Evolutionary conservation across 2,797 vertebrate genomes (phyloP).

Genomic region (Pangasius larnaudii): DNA sequence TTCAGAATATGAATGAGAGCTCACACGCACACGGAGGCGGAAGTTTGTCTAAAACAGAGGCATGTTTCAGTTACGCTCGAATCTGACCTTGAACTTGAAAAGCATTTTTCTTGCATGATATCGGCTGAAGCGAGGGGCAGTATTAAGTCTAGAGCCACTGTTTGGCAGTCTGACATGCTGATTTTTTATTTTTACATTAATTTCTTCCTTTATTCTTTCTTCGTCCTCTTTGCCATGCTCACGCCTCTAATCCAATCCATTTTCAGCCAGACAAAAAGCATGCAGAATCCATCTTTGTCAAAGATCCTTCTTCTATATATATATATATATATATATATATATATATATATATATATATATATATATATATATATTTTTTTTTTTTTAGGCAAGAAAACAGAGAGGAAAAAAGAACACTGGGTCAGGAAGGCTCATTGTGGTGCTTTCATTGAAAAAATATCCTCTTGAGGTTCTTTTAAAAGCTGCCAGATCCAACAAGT

Average conservation of each 20-base stretch:
- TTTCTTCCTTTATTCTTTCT: background rate
- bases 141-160: background rate
- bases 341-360: no score
- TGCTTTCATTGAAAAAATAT: background rate
- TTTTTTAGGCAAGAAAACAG: background rate
- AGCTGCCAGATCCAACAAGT: constrained; percentile 11
- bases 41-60: no score
- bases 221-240: no score
- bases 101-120: background rate
- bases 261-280: no score
- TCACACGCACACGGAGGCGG: background rate
- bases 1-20: background rate
- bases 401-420: background rate
- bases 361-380: no score
- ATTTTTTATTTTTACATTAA: background rate
- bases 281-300: no score
- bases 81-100: background rate
- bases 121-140: background rate
- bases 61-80: background rate
- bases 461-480: constrained; percentile 37
- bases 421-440: background rate
- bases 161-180: background rate
- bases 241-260: no score
- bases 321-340: no score
- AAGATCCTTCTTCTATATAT: no score